These are phyloP conservation scores for Spheniscus humboldti DNA, from an alignment of 2,797 vertebrate species.

Conservation along the genomic window DNA sequence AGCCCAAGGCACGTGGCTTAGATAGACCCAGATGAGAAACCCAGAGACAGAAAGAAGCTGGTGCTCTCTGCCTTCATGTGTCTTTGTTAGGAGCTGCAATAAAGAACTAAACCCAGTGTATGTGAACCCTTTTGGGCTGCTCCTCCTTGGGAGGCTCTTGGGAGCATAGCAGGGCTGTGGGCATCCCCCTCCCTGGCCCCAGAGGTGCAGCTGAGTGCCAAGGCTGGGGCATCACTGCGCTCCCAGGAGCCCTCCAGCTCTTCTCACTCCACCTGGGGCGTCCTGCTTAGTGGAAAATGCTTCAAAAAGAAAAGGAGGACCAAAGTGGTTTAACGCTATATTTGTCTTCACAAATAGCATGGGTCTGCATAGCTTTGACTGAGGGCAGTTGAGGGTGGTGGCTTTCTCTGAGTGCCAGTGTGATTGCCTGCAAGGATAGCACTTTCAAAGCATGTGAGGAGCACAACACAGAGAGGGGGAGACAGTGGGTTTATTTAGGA, in stretches of 20 bases:
- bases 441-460: background rate
- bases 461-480: background rate
- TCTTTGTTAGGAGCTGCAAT: background rate
- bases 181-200: background rate
- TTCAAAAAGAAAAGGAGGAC: background rate
- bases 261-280: background rate
- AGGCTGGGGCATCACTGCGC: background rate
- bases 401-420: background rate
- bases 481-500: background rate
- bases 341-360: background rate
- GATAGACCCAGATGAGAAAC: background rate
- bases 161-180: background rate
- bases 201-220: background rate
- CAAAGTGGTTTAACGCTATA: background rate
- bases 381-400: background rate
- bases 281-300: background rate
- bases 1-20: background rate
- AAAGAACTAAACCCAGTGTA: background rate
- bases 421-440: background rate
- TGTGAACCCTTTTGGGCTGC: background rate
- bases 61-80: background rate
- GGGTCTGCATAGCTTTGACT: background rate
- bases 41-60: background rate
- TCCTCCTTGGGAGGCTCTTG: background rate
- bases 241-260: background rate